Evolutionary conservation across 2,888 invertebrate genomes (phyloP).

Genomic region (Callimorpha dominula): DNA sequence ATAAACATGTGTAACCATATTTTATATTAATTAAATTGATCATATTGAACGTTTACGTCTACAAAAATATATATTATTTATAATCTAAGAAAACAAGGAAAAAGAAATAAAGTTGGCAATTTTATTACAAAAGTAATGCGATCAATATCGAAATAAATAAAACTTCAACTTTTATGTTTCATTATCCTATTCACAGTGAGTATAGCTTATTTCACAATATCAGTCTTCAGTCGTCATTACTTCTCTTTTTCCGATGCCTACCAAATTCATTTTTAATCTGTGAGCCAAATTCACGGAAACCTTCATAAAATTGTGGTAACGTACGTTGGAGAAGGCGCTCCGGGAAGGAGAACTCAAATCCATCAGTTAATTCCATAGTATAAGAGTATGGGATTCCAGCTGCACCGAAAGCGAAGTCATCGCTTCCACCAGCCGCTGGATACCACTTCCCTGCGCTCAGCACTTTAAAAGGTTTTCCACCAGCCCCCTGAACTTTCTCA

Average conservation of each 20-base stretch:
- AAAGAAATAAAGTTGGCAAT: constrained; percentile 1
- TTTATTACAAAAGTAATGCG: background rate
- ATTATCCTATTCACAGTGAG: constrained; percentile 29
- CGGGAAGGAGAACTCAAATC: constrained; percentile 89
- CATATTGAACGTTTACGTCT: background rate
- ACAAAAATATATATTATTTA: background rate
- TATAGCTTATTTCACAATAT: constrained; percentile 36
- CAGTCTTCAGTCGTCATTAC: constrained; percentile 35
- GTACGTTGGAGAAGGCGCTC: constrained; percentile 63
- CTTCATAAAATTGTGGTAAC: constrained; percentile 75
- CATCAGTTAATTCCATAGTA: constrained; percentile 88
- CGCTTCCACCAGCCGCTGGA: constrained; percentile 88
- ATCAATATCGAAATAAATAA: constrained; percentile 36
- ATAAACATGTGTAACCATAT: background rate
- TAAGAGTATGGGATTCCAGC: constrained; percentile 85
- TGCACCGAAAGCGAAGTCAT: constrained; percentile 87
- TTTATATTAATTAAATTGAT: constrained; percentile 9
- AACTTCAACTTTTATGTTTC: constrained; percentile 32
- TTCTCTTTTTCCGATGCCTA: constrained; percentile 9
- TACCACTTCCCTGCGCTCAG: constrained; percentile 86
- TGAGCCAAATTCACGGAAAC: constrained; percentile 68
- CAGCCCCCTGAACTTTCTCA: constrained; percentile 71
- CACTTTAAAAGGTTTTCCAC: constrained; percentile 79
- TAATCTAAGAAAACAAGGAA: constrained; percentile 15
- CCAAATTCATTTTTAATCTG: constrained; percentile 71